Percentiles rank a stretch among this genome's conserved stretches.
phyloP scores from a whole-genome alignment of 2,888 invertebrate species.

The Oscheius sp. region DNA sequence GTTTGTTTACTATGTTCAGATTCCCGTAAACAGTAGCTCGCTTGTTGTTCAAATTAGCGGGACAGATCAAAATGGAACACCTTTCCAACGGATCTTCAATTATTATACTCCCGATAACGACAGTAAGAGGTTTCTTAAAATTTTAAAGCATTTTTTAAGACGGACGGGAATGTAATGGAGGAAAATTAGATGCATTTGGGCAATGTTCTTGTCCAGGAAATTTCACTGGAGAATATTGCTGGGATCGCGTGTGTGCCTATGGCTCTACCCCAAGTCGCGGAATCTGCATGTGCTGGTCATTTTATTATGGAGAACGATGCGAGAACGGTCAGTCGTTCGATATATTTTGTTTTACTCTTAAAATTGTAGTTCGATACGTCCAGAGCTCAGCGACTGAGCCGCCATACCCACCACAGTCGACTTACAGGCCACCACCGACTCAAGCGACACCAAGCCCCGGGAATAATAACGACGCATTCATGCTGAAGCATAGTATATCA shows the following conservation, averaged over 20 bases:
- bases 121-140: not conserved
- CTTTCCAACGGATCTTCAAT: not conserved
- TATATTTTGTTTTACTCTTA: too few relatives aligned
- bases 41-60: too few relatives aligned
- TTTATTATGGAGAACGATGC: slow-evolving; percentile 51
- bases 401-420: not conserved
- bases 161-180: slow-evolving; percentile 33
- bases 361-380: not conserved
- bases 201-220: slow-evolving; percentile 25
- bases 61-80: not conserved
- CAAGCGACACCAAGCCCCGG: too few relatives aligned
- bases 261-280: slow-evolving; percentile 46
- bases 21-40: not conserved
- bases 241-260: slow-evolving; percentile 41
- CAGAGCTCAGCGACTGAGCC: not conserved
- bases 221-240: slow-evolving; percentile 24
- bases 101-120: slow-evolving; percentile 21
- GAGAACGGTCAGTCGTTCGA: slow-evolving; percentile 26
- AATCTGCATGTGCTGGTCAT: slow-evolving; percentile 52
- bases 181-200: slow-evolving; percentile 34
- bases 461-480: too few relatives aligned
- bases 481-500: too few relatives aligned
- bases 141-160: not conserved
- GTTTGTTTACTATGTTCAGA: too few relatives aligned
- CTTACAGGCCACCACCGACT: not conserved